phyloP scores from a whole-genome alignment of 1,140 invertebrate genomes.

The Dendrolimus kikuchii region DNA sequence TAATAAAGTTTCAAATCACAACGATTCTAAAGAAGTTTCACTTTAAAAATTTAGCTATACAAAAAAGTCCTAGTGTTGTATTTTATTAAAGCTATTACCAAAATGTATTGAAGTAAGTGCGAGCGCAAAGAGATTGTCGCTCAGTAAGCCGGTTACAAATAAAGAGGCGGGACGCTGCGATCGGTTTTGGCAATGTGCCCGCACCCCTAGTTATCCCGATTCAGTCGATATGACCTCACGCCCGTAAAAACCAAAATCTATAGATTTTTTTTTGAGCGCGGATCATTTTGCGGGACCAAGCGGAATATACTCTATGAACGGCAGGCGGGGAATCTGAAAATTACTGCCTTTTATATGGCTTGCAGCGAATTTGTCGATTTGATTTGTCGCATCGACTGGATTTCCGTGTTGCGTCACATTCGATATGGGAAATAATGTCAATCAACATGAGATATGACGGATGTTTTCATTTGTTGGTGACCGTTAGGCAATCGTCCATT shows the following conservation, averaged over 20 bases:
- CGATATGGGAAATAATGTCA: too few relatives aligned
- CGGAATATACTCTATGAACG: background rate
- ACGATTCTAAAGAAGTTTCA: background rate
- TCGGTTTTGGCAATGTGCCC: conserved; percentile 44
- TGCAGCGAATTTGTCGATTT: too few relatives aligned
- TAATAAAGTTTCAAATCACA: too few relatives aligned
- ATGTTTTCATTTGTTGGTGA: too few relatives aligned
- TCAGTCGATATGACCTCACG: conserved; percentile 22
- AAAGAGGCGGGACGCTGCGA: conserved; percentile 28
- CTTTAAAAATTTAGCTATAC: background rate
- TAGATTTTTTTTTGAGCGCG: conserved; percentile 21
- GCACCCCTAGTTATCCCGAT: conserved; percentile 23
- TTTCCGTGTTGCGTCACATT: too few relatives aligned
- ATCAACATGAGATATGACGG: too few relatives aligned
- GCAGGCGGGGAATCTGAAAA: background rate
- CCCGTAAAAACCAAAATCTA: conserved; percentile 36
- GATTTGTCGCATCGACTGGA: too few relatives aligned
- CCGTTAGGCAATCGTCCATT: too few relatives aligned
- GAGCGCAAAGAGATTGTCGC: conserved; percentile 23
- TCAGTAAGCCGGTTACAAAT: conserved; percentile 34
- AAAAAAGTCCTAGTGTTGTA: background rate
- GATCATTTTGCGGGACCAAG: conserved; percentile 20
- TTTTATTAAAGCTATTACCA: conserved; percentile 5
- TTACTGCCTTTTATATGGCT: background rate
- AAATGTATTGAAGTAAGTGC: conserved; percentile 16